Conservation (phyloP, 2,113 vertebrate species). For the Clinocottus analis region DNA sequence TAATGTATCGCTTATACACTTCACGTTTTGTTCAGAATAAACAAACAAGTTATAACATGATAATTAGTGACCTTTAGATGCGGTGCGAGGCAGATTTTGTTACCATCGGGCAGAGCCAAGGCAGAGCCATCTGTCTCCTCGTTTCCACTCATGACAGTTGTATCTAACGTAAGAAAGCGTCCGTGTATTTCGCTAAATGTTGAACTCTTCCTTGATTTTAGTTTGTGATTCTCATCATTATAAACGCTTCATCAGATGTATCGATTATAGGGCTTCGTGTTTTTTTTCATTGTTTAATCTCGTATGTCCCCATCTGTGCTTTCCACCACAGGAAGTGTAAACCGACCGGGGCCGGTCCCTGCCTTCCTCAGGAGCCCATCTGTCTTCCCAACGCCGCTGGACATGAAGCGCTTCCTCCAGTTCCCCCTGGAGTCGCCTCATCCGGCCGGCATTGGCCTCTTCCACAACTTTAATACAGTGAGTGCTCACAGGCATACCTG, state of each 20-base stretch:
- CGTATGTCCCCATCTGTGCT: conserved; percentile 8
- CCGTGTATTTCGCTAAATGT: not conserved
- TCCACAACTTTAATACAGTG: conserved; percentile 82
- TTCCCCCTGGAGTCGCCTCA: conserved; percentile 79
- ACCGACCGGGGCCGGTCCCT: conserved; percentile 79
- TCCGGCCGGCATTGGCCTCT: conserved; percentile 74
- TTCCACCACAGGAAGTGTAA: conserved; percentile 76
- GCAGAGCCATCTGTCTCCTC: conserved; percentile 5
- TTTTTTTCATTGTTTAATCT: not conserved
- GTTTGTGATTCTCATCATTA: not conserved
- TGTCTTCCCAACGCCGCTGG: conserved; percentile 72
- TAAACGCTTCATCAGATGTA: not conserved
- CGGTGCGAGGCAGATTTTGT: not conserved
- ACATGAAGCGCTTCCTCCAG: conserved; percentile 82
- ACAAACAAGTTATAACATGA: not conserved
- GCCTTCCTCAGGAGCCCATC: conserved; percentile 81
- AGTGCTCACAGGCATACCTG: conserved; percentile 46
- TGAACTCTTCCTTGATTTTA: not conserved
- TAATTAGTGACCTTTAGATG: not conserved
- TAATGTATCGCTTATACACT: not conserved
- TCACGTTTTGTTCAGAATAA: not conserved
- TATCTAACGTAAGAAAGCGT: not conserved
- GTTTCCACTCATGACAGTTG: not conserved
- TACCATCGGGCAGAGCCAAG: not conserved
- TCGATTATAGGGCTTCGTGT: not conserved